Percentiles rank a stretch among this genome's conserved stretches.
Conservation (phyloP, 2,888 invertebrate species). For the Noctua pronuba region DNA sequence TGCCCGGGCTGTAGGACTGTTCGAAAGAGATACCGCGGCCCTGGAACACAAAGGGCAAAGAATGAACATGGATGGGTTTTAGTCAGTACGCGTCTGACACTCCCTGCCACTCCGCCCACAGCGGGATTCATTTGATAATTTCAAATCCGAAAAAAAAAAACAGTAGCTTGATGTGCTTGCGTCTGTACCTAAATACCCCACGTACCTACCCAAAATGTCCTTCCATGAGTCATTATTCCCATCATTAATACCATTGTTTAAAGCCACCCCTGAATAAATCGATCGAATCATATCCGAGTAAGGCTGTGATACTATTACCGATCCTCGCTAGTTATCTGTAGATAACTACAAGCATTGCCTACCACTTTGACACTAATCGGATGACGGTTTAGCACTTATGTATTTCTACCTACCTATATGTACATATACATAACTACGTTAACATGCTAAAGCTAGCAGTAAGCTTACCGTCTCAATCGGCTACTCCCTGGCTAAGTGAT, state of each 20-base stretch:
- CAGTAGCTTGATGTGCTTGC: too few species aligned
- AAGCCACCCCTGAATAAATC: neutral
- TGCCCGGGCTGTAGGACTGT: too few species aligned
- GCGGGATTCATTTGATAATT: too few species aligned
- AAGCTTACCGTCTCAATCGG: constrained; percentile 23
- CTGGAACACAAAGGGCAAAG: too few species aligned
- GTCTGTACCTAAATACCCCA: neutral
- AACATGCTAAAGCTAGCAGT: constrained; percentile 2
- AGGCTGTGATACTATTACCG: constrained; percentile 25
- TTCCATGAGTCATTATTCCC: neutral
- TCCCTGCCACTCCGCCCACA: too few species aligned
- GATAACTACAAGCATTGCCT: neutral
- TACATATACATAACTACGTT: neutral
- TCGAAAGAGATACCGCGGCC: too few species aligned
- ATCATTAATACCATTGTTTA: neutral
- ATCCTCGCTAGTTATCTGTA: constrained; percentile 28
- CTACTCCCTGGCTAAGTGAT: constrained; percentile 4
- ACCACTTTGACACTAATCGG: constrained; percentile 50
- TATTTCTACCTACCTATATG: neutral
- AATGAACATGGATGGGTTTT: too few species aligned
- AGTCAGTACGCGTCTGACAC: too few species aligned
- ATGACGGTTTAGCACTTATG: constrained; percentile 45
- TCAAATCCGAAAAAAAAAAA: too few species aligned
- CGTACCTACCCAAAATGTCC: neutral
- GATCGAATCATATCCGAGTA: constrained; percentile 29